phyloP scores from a whole-genome alignment of 2,797 vertebrate genomes.

The Loris lydekkerianus region DNA sequence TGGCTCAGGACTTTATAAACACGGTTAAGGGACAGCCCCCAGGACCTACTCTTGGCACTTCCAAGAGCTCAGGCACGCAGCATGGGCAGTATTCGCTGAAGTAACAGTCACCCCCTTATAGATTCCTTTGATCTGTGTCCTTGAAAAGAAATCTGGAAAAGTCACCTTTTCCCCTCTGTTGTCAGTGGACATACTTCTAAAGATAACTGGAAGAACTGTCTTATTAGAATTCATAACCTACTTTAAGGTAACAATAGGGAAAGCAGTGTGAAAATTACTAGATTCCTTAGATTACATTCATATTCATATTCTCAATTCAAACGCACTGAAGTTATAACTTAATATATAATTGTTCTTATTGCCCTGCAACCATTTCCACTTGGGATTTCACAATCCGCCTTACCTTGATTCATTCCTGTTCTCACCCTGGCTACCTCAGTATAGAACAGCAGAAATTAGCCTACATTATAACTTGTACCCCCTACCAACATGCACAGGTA shows the following conservation, averaged over 20 bases:
- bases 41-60: not conserved
- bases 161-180: constrained; percentile 1
- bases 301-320: constrained; percentile 51
- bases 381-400: constrained; percentile 33
- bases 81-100: not conserved
- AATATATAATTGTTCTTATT: constrained; percentile 17
- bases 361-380: not conserved
- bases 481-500: not conserved
- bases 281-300: not conserved
- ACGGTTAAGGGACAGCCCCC: not conserved
- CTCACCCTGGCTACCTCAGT: not conserved
- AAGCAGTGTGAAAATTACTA: constrained; percentile 27
- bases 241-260: constrained; percentile 28
- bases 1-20: not conserved
- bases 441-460: not conserved
- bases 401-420: constrained; percentile 5
- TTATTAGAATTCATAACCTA: constrained; percentile 46
- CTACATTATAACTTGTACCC: not conserved
- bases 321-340: constrained; percentile 42
- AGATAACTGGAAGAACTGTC: not conserved
- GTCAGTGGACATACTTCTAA: not conserved
- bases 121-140: not conserved
- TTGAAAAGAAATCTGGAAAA: constrained; percentile 37
- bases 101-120: not conserved
- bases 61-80: not conserved